A percentile compares a stretch with the other conserved stretches of the same genome.
phyloP scores from a whole-genome alignment of 2,888 invertebrate species.

The Thereva nobilitata region DNA sequence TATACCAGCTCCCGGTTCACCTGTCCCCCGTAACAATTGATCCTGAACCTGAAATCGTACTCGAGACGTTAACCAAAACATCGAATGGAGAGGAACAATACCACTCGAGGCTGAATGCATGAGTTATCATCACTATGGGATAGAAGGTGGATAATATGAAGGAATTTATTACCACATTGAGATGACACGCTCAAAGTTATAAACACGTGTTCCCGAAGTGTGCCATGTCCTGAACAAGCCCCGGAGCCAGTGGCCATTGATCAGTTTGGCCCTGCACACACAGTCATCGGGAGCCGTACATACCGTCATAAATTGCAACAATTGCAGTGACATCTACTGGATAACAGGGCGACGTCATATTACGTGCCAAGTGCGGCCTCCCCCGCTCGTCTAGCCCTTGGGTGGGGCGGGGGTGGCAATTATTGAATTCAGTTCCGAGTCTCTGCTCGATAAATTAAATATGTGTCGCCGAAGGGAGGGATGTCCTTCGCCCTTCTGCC shows the following conservation, averaged over 20 bases:
- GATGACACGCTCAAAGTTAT: conserved; percentile 36
- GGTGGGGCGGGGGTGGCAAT: conserved; percentile 22
- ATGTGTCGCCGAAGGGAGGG: conserved; percentile 18
- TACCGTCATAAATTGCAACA: conserved; percentile 33
- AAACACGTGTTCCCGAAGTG: conserved; percentile 19
- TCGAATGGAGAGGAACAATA: conserved; percentile 6
- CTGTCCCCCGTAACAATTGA: conserved; percentile 15
- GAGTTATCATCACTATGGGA: conserved; percentile 4
- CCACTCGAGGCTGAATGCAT: conserved; percentile 14
- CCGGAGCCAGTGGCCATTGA: conserved; percentile 26
- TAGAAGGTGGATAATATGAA: conserved; percentile 8
- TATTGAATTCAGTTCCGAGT: conserved; percentile 37
- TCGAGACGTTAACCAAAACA: conserved; percentile 11
- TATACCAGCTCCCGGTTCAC: conserved; percentile 4
- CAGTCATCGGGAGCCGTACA: conserved; percentile 20
- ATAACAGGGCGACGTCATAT: conserved; percentile 31
- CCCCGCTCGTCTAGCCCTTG: neutral
- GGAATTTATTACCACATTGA: conserved; percentile 37
- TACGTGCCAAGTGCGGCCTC: conserved; percentile 14
- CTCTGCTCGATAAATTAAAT: conserved; percentile 37
- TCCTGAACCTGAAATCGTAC: too few species aligned
- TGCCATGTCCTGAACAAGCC: conserved; percentile 11
- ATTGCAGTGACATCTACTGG: conserved; percentile 38
- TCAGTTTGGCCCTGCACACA: conserved; percentile 16
- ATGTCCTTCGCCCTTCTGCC: too few species aligned